These are phyloP conservation scores for Drosophila mojavensis DNA, from an alignment of 1,140 invertebrate genomes.

Conservation along the genomic window DNA sequence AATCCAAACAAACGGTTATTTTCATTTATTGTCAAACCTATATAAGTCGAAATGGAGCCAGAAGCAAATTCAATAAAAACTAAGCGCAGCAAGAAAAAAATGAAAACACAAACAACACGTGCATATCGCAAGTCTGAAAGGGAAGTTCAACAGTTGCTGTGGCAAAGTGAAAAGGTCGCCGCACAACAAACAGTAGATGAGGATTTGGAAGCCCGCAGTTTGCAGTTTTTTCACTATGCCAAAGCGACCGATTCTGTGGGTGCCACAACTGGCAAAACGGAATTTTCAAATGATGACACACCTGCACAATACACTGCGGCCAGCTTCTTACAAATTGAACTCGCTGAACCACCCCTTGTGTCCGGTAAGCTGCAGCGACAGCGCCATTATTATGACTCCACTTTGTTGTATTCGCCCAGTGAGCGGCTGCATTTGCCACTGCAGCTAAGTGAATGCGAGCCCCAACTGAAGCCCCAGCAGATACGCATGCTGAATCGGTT, in stretches of 20 bases:
- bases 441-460: slow-evolving; percentile 17
- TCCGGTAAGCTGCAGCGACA: slow-evolving; percentile 25
- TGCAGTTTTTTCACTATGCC: slow-evolving; percentile 58
- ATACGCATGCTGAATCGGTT: slow-evolving; percentile 72
- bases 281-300: slow-evolving; percentile 15
- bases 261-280: background rate
- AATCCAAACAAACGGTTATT: slow-evolving; percentile 39
- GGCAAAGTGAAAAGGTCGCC: slow-evolving; percentile 8
- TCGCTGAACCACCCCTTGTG: slow-evolving; percentile 50
- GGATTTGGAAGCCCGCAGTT: slow-evolving; percentile 39
- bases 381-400: slow-evolving; percentile 46
- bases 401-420: slow-evolving; percentile 47
- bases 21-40: background rate
- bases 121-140: slow-evolving; percentile 58
- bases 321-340: slow-evolving; percentile 69
- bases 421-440: slow-evolving; percentile 35
- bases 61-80: background rate
- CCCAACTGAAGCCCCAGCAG: slow-evolving; percentile 13
- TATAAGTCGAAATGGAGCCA: slow-evolving; percentile 4
- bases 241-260: background rate
- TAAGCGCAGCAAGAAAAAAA: slow-evolving; percentile 42
- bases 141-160: slow-evolving; percentile 62
- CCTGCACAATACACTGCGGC: slow-evolving; percentile 10
- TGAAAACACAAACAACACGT: slow-evolving; percentile 64
- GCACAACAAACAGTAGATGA: background rate